Base-by-base conservation (phyloP, 1,140 invertebrate species). In the Armadillidium nasatum region DNA sequence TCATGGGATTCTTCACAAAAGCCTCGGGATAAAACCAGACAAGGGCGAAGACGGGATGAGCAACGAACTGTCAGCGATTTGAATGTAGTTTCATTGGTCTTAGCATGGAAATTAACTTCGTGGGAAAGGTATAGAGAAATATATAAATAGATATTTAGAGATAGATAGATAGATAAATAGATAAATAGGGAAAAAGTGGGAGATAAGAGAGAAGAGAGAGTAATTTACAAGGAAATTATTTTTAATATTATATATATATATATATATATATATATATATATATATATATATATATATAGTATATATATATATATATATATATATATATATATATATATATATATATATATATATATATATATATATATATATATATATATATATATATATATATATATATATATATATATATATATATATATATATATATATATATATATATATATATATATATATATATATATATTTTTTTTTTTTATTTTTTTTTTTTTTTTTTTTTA, bases 181-280 rank as follows among this genome's bases (percentile, higher is more conserved):
- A 60, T 13, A 60, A 7, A 60, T 13, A 60, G 50, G 7, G 50
- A 60, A 2, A 60, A 7, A 60, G 2, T 3, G 50, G 7, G 2
- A 60, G 50, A 60, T 13, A 60, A 60, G 50, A 60, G 2, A 60
- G 50, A 60, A 15, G 50, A 60, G 1, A 15, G 19, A 19, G 50
- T 15, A 60, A 9, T 50, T 60, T 13, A 60, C 46, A 9, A 50
- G 9, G 46, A 50, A 9, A 50, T 50, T 9, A 10, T 50, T 50
- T 50, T 50, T 9, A 50, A 50, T 50, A 15, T 50, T 50, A 15
- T 10, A 15, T 9, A 50, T 50, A 15, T 10, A 10, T 9, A 50
- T 50, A 50, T 50, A 50, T 50, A 50, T 50, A 50, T 50, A 50
- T 50, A 50, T 50, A 50, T 50, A 50, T 50, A 50, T 50, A 50